A percentile compares a stretch with the other conserved stretches of the same genome.
Conservation (phyloP, 2,113 vertebrate species). For the Chionomys nivalis region DNA sequence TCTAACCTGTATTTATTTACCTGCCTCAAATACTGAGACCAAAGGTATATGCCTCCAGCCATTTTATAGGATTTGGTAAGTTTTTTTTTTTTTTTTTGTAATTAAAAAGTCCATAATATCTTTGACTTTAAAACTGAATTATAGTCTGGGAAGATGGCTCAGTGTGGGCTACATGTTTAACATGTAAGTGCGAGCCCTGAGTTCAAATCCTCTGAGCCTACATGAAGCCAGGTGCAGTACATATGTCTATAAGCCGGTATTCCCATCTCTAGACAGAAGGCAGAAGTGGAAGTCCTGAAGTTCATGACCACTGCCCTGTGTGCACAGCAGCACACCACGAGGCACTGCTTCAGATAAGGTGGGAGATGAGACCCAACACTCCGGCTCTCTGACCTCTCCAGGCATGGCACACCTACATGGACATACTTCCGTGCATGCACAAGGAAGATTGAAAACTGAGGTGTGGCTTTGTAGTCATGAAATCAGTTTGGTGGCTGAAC, state of each 20-base stretch:
- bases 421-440: neutral
- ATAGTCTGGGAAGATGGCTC: neutral
- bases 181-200: neutral
- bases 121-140: neutral
- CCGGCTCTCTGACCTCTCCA: neutral
- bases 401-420: neutral
- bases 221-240: neutral
- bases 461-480: neutral
- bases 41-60: neutral
- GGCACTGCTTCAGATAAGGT: neutral
- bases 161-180: neutral
- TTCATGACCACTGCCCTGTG: neutral
- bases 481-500: neutral
- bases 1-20: neutral
- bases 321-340: neutral
- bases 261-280: neutral
- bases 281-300: neutral
- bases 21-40: neutral
- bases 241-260: neutral
- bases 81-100: neutral
- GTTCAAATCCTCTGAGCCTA: neutral
- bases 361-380: neutral
- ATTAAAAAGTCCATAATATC: neutral
- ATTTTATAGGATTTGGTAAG: neutral
- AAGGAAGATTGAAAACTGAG: neutral